A percentile compares a stretch with the other conserved stretches of the same genome.
Conservation (phyloP, 64 coral and sea anemone genomes). For the Catalaphyllia jardinei region DNA sequence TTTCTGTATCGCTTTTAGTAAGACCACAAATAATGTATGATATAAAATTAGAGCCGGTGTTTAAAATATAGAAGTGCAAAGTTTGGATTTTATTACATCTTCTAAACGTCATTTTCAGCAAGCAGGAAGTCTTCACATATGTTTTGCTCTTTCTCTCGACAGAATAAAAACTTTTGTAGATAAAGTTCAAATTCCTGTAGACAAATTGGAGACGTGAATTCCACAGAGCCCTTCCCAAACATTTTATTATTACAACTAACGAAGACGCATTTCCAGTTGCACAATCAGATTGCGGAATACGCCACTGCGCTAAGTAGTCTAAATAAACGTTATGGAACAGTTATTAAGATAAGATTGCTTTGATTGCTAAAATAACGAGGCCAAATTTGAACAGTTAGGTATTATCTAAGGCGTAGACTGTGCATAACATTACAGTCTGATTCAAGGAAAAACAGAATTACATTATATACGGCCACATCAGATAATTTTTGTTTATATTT, state of each 20-base stretch:
- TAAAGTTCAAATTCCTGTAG: neutral
- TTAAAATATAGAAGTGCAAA: neutral
- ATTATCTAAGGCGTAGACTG: neutral
- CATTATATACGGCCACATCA: neutral
- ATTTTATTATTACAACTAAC: neutral
- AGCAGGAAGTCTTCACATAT: neutral
- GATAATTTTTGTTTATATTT: neutral
- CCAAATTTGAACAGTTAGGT: neutral
- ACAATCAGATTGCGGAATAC: neutral
- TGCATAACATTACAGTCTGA: neutral
- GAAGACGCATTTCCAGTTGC: neutral
- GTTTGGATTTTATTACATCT: neutral
- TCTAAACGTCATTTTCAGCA: neutral
- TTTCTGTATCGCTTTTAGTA: neutral
- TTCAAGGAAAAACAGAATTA: neutral
- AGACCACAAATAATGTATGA: neutral
- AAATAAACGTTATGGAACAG: slow-evolving; percentile 29
- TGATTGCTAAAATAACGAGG: neutral
- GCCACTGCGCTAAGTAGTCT: neutral
- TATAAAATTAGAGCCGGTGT: neutral
- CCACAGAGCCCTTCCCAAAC: neutral
- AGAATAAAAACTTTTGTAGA: neutral
- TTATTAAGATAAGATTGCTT: neutral
- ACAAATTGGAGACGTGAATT: slow-evolving; percentile 7
- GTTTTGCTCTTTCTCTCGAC: neutral